These are phyloP conservation scores for Garrulus glandarius DNA, from an alignment of 2,797 vertebrate genomes.

Conservation along the genomic window DNA sequence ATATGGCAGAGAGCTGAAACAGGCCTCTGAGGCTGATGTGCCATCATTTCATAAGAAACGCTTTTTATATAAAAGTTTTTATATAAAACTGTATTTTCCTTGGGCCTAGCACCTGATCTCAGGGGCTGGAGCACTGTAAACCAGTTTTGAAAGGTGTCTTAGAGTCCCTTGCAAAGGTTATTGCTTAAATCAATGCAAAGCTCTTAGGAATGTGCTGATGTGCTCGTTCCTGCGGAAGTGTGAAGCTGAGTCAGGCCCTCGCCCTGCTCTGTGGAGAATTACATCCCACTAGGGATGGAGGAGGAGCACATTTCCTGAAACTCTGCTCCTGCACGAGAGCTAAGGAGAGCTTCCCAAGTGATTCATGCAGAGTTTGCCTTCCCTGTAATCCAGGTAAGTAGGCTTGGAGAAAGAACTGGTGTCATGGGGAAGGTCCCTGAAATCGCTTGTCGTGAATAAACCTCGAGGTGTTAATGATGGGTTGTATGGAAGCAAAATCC, in stretches of 20 bases:
- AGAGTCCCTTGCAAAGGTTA: not conserved
- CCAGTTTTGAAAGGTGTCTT: not conserved
- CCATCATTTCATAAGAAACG: not conserved
- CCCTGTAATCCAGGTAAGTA: not conserved
- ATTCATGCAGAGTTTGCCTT: not conserved
- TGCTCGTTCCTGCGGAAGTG: rapidly evolving
- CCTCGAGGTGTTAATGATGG: rapidly evolving
- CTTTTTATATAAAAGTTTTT: not conserved
- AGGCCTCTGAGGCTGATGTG: not conserved
- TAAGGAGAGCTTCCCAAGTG: not conserved
- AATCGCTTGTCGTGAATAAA: rapidly evolving
- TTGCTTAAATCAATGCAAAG: not conserved
- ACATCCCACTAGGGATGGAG: not conserved
- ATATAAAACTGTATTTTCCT: not conserved
- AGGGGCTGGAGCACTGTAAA: not conserved
- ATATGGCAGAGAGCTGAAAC: not conserved
- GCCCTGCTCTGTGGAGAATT: not conserved
- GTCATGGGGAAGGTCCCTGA: not conserved
- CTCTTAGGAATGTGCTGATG: conserved; percentile 11
- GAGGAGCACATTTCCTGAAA: not conserved
- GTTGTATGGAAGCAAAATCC: not conserved
- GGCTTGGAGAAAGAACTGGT: not conserved
- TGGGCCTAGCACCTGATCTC: not conserved
- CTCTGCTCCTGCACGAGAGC: not conserved
- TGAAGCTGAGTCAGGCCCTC: not conserved